phyloP scores from a whole-genome alignment of 2,113 vertebrate species.

The Alouatta palliata region DNA sequence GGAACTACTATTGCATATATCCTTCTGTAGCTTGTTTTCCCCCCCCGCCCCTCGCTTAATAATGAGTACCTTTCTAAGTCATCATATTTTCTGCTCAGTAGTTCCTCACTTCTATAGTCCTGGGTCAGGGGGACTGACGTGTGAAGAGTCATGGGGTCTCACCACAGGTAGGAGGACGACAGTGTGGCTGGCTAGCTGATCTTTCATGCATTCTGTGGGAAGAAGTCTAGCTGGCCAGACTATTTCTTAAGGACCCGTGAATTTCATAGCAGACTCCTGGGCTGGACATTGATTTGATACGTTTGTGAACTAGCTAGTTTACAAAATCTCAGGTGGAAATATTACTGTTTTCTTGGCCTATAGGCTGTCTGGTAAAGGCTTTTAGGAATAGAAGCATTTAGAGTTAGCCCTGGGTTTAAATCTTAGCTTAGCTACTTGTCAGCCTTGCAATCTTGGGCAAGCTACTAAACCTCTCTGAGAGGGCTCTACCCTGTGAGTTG shows the following conservation, averaged over 20 bases:
- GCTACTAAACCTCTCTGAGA: not conserved
- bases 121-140: not conserved
- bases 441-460: not conserved
- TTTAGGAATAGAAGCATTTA: not conserved
- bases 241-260: not conserved
- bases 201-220: not conserved
- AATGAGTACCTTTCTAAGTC: not conserved
- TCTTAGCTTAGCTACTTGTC: not conserved
- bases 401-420: not conserved
- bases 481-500: not conserved
- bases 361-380: not conserved
- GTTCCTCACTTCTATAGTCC: not conserved
- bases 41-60: fast-evolving
- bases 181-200: not conserved
- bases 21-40: not conserved
- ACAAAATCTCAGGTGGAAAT: not conserved
- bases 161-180: too few relatives aligned
- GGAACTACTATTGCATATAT: not conserved
- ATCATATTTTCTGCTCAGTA: not conserved
- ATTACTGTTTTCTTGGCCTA: not conserved
- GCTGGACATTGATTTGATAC: not conserved
- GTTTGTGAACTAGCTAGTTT: not conserved
- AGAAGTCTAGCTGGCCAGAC: not conserved
- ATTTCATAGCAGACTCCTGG: not conserved
- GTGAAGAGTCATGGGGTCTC: not conserved